Percentiles rank a stretch among this genome's conserved stretches.
Evolutionary conservation across 2,797 vertebrate species (phyloP).

Genomic region (Trematomus bernacchii): DNA sequence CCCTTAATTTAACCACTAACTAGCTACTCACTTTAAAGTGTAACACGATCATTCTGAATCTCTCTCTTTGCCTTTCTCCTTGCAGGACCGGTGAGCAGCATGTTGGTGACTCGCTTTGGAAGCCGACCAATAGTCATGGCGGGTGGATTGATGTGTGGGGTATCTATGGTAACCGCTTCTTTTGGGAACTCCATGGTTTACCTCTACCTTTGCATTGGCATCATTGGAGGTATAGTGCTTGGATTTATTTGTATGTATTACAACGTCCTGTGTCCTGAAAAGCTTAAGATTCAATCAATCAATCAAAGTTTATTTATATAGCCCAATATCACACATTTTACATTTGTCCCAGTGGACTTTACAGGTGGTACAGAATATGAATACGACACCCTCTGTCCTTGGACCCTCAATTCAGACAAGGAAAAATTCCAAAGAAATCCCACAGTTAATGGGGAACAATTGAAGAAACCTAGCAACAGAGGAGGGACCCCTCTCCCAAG

Average conservation of each 20-base stretch:
- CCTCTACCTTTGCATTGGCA: constrained; percentile 87
- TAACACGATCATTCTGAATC: background rate
- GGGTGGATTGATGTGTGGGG: constrained; percentile 85
- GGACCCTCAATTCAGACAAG: too few species aligned
- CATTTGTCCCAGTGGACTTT: too few species aligned
- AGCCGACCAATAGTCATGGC: constrained; percentile 88
- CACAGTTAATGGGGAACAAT: too few species aligned
- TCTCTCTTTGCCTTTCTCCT: background rate
- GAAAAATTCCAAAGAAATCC: too few species aligned
- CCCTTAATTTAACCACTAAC: background rate
- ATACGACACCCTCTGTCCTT: too few species aligned
- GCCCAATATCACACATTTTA: too few species aligned
- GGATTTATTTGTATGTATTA: background rate
- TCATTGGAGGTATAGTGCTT: constrained; percentile 87
- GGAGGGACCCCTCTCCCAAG: too few species aligned
- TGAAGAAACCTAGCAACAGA: too few species aligned
- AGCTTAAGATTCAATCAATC: background rate
- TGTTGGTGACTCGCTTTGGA: constrained; percentile 86
- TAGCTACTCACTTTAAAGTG: background rate
- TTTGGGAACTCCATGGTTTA: constrained; percentile 87
- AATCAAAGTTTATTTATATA: too few species aligned
- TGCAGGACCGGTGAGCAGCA: constrained; percentile 87
- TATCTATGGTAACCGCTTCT: constrained; percentile 85
- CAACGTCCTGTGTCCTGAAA: background rate
- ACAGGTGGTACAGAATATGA: too few species aligned